Evolutionary conservation across 2,888 invertebrate genomes (phyloP).

Genomic region (Melanchra persicariae): DNA sequence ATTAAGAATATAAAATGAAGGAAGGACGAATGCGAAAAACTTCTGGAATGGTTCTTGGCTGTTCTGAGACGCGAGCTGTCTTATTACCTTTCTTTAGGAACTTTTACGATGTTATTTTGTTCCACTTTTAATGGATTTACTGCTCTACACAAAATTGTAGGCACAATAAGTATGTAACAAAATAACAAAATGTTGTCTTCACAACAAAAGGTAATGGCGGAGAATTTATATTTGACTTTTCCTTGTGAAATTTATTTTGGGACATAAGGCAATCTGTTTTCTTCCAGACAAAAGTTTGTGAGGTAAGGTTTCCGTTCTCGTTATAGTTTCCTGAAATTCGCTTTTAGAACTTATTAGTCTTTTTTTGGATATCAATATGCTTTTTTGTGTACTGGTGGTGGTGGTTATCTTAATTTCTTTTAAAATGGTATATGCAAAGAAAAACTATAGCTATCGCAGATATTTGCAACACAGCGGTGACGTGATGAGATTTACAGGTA

Average conservation of each 20-base stretch:
- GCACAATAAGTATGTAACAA: slow-evolving; percentile 65
- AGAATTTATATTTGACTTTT: slow-evolving; percentile 59
- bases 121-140: slow-evolving; percentile 74
- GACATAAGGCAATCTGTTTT: slow-evolving; percentile 52
- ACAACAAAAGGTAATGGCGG: slow-evolving; percentile 55
- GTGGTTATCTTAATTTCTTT: not conserved
- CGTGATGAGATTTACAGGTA: too few species aligned
- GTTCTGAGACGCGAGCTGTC: slow-evolving; percentile 73
- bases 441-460: too few species aligned
- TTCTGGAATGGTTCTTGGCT: slow-evolving; percentile 76
- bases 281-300: slow-evolving; percentile 50
- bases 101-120: slow-evolving; percentile 72
- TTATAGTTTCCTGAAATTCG: slow-evolving; percentile 47
- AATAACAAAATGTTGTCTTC: slow-evolving; percentile 63
- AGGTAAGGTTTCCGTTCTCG: slow-evolving; percentile 49
- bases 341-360: slow-evolving; percentile 14
- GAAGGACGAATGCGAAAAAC: slow-evolving; percentile 79
- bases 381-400: not conserved
- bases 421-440: not conserved
- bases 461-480: too few species aligned
- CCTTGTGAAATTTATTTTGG: slow-evolving; percentile 59
- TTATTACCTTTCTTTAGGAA: slow-evolving; percentile 76
- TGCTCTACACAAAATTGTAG: slow-evolving; percentile 67
- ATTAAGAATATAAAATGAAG: slow-evolving; percentile 83
- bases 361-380: slow-evolving; percentile 8